Percentiles rank a stretch among this genome's conserved stretches.
Conservation (phyloP, 2,888 invertebrate genomes). For the Eucera pruinosa region DNA sequence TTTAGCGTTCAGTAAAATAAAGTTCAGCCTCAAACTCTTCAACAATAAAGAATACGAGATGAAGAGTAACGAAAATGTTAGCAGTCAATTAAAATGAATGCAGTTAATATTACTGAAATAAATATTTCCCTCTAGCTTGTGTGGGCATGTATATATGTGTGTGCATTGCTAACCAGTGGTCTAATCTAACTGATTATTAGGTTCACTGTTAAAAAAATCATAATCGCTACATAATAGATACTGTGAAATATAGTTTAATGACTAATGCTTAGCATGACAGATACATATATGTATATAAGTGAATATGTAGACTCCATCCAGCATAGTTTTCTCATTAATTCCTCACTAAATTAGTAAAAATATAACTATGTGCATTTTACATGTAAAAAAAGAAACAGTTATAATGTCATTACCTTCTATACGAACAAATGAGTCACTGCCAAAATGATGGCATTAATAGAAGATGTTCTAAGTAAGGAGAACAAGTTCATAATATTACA, state of each 20-base stretch:
- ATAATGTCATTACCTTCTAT: conserved; percentile 46
- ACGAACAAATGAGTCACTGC: conserved; percentile 47
- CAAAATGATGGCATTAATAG: conserved; percentile 48
- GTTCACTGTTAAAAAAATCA: conserved; percentile 70
- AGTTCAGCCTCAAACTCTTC: too few relatives aligned
- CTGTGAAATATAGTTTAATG: conserved; percentile 74
- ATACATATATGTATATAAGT: conserved; percentile 83
- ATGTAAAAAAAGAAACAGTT: conserved; percentile 42
- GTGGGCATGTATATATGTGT: conserved; percentile 82
- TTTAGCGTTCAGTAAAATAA: too few relatives aligned
- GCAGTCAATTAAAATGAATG: too few relatives aligned
- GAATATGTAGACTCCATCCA: conserved; percentile 84
- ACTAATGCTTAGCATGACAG: conserved; percentile 82
- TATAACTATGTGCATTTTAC: conserved; percentile 56
- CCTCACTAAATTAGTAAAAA: conserved; percentile 70
- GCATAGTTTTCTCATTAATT: conserved; percentile 76
- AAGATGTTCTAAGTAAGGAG: conserved; percentile 17
- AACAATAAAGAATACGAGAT: too few relatives aligned
- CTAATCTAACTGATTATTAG: conserved; percentile 67
- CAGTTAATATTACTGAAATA: conserved; percentile 75
- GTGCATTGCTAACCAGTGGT: conserved; percentile 81
- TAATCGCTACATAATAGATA: conserved; percentile 71
- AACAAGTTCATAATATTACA: conserved; percentile 37
- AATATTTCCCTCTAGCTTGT: conserved; percentile 78
- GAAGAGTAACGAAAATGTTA: conserved; percentile 76